Base-by-base conservation (phyloP, 30 jellyfish, hydroid and myxozoan genomes). In the Aurelia aurita complex sp. Pacific region DNA sequence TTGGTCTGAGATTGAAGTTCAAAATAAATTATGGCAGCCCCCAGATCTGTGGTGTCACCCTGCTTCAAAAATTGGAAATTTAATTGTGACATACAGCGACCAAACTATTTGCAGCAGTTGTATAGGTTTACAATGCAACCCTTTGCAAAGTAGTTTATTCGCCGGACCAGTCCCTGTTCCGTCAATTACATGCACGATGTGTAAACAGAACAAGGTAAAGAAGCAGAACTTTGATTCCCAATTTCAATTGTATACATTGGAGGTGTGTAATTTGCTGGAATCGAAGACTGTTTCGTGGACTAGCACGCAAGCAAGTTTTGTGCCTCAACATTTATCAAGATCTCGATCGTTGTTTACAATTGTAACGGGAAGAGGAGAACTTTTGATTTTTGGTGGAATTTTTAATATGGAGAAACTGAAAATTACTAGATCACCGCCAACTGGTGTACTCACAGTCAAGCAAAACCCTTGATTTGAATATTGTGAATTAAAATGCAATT, bases 41-140 rank as follows among this genome's bases (percentile, higher is more conserved):
- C 97, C 97, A 1, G 87, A 88, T 33, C 68, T 94, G 29, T 94
- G 99, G 99, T 89, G 99, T 60, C 99, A 94, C 78, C 98, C 97
- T 11, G 78, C 92, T 51, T 93, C 73, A 16, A 80, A 77, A 54
- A 55, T 77, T 13, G 88, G 82, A 36, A 71, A 73, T 13, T 67
- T 83, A 12, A 72, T 94, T 46, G 83, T 94, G 11, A 88, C 91
- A 62, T 89, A 76, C 69, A 94, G 99, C 77, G 99, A 94, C 68
- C 98, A 94, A 80, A 88, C 71, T 13, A 69, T 78, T 36, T 94
- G 99, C 73, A 86, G 79, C 11, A 18, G 57, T 14, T 86, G 96
- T 32, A 65, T 86, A 13, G 96, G 89, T n/a, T 46, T 64, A 38
- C 76, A 76, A 18, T 64, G 65, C 52, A 77, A 76, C 29, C 87